Percentiles rank a stretch among this genome's conserved stretches.
phyloP scores from a whole-genome alignment of 2,113 vertebrate species.

The Chlorodrepanis virens region DNA sequence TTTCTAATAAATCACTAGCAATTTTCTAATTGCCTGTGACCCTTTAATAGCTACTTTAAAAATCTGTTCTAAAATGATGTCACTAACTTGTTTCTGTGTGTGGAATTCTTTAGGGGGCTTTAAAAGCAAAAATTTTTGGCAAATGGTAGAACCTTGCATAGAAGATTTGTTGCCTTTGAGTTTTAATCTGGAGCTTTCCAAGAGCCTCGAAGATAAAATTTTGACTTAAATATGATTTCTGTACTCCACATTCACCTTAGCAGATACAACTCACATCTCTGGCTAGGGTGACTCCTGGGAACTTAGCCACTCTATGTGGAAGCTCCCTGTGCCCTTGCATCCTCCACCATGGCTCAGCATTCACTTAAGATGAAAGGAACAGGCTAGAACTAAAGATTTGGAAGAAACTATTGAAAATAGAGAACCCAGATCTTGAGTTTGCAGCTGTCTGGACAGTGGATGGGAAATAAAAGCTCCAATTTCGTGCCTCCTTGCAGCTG shows the following conservation, averaged over 20 bases:
- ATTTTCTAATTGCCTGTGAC: not conserved
- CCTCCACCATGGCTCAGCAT: not conserved
- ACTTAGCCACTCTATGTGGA: not conserved
- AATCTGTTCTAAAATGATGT: not conserved
- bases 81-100: not conserved
- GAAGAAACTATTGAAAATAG: not conserved
- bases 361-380: not conserved
- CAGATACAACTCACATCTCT: not conserved
- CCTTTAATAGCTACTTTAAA: not conserved
- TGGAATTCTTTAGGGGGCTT: not conserved
- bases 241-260: not conserved
- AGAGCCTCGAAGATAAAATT: not conserved
- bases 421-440: not conserved
- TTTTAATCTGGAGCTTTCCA: not conserved
- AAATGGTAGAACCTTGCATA: not conserved
- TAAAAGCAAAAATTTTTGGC: not conserved
- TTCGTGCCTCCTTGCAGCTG: not conserved
- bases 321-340: not conserved
- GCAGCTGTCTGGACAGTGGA: not conserved
- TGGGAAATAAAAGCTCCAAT: not conserved
- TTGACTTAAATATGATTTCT: not conserved
- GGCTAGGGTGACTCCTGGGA: not conserved
- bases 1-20: not conserved
- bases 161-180: not conserved
- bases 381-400: not conserved